A percentile compares a stretch with the other conserved stretches of the same genome.
Evolutionary conservation across 2,888 invertebrate species (phyloP).

Genomic region (Zaprionus obscuricornis): DNA sequence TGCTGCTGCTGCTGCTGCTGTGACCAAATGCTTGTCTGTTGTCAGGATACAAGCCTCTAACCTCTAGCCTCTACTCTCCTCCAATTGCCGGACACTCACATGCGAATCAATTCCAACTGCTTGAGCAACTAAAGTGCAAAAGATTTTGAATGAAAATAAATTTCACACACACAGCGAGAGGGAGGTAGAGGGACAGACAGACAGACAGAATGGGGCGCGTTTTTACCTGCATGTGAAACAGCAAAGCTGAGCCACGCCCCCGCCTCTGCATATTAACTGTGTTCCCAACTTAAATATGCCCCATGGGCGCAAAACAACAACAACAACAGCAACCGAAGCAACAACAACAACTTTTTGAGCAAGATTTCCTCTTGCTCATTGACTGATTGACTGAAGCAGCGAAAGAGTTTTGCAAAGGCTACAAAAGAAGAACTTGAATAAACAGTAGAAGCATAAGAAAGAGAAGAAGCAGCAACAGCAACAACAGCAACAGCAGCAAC

Average conservation of each 20-base stretch:
- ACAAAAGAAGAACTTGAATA: not conserved
- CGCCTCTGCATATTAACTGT: conserved; percentile 32
- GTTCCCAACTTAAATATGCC: conserved; percentile 53
- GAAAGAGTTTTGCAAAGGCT: not conserved
- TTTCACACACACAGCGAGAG: conserved; percentile 56
- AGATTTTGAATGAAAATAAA: conserved; percentile 79
- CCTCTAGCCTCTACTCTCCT: not conserved
- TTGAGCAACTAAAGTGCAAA: conserved; percentile 60
- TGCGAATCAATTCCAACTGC: conserved; percentile 45
- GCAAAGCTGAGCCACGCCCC: conserved; percentile 40
- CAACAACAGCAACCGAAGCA: not conserved
- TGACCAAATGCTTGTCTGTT: conserved; percentile 4
- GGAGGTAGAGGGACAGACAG: not conserved
- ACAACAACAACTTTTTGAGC: not conserved
- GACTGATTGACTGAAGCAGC: conserved; percentile 67
- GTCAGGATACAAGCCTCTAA: conserved; percentile 29
- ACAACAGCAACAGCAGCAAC: not conserved
- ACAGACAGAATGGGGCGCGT: not conserved
- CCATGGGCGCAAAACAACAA: conserved; percentile 39
- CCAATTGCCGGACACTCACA: conserved; percentile 37
- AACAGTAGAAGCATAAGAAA: not conserved
- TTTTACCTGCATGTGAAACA: conserved; percentile 37
- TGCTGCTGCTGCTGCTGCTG: conserved; percentile 13
- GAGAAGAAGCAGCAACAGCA: not conserved
- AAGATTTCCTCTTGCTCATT: conserved; percentile 48